Evolutionary conservation across 2,888 invertebrate genomes (phyloP).

Genomic region (Neocrepidodera transversa): DNA sequence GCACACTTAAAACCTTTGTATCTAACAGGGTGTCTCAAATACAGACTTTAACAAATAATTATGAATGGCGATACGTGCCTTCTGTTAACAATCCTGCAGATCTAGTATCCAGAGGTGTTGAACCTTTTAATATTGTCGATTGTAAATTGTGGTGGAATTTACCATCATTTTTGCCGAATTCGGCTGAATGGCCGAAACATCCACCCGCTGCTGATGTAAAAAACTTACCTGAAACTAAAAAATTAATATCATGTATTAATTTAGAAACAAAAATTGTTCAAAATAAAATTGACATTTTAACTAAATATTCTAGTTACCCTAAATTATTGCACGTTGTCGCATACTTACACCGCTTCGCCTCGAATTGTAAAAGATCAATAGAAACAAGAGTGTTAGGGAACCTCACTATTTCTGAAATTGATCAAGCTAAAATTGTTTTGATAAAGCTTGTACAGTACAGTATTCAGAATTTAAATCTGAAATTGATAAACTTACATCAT

Average conservation of each 20-base stretch:
- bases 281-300: no score
- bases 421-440: background rate
- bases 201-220: background rate
- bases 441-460: constrained; percentile 1
- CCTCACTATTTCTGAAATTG: background rate
- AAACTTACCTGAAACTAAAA: constrained; percentile 14
- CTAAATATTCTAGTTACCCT: constrained; percentile 6
- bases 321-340: constrained; percentile 7
- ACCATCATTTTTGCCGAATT: constrained; percentile 1
- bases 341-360: background rate
- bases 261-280: background rate
- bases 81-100: constrained; percentile 36
- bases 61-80: constrained; percentile 31
- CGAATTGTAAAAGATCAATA: background rate
- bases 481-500: constrained; percentile 17
- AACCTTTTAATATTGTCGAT: background rate
- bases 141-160: constrained; percentile 5
- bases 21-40: constrained; percentile 13
- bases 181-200: background rate
- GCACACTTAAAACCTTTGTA: constrained; percentile 20
- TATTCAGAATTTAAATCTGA: constrained; percentile 12
- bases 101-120: constrained; percentile 29
- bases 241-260: background rate
- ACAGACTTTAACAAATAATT: background rate
- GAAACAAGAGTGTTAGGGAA: background rate